phyloP scores from a whole-genome alignment of 2,113 vertebrate genomes.

The Thunnus maccoyii region DNA sequence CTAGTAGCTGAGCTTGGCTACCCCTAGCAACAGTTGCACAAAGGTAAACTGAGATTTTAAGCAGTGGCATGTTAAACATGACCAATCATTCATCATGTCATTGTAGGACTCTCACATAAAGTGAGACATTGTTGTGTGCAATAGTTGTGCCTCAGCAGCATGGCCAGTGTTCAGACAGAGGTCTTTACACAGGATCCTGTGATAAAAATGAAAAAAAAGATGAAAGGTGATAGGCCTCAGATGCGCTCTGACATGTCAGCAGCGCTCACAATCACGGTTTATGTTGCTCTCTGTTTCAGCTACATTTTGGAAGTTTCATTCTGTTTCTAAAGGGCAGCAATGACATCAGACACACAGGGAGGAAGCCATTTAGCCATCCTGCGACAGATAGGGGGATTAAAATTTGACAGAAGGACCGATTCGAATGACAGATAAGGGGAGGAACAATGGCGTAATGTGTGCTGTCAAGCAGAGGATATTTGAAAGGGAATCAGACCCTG shows the following conservation, averaged over 20 bases:
- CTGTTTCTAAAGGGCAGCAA: slow-evolving; percentile 65
- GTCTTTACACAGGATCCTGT: slow-evolving; percentile 30
- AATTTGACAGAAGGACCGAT: slow-evolving; percentile 63
- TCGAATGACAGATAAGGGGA: slow-evolving; percentile 65
- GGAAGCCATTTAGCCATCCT: slow-evolving; percentile 62
- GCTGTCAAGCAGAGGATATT: slow-evolving; percentile 59
- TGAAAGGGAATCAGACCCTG: slow-evolving; percentile 66
- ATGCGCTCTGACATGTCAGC: slow-evolving; percentile 42
- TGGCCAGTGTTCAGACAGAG: neutral
- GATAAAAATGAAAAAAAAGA: slow-evolving; percentile 33
- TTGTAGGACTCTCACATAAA: neutral
- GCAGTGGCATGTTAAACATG: neutral
- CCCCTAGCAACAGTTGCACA: too few species aligned
- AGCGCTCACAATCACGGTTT: slow-evolving; percentile 32
- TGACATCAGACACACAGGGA: slow-evolving; percentile 64
- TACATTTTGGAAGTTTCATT: slow-evolving; percentile 36
- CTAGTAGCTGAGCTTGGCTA: neutral
- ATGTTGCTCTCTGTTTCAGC: slow-evolving; percentile 34
- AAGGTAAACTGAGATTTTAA: neutral
- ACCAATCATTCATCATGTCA: neutral
- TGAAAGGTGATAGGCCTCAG: slow-evolving; percentile 28
- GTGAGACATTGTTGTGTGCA: neutral
- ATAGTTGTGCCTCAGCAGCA: neutral
- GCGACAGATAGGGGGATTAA: slow-evolving; percentile 62
- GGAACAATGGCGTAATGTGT: slow-evolving; percentile 67